phyloP scores from a whole-genome alignment of 2,113 vertebrate genomes.

The Myotis brandtii region DNA sequence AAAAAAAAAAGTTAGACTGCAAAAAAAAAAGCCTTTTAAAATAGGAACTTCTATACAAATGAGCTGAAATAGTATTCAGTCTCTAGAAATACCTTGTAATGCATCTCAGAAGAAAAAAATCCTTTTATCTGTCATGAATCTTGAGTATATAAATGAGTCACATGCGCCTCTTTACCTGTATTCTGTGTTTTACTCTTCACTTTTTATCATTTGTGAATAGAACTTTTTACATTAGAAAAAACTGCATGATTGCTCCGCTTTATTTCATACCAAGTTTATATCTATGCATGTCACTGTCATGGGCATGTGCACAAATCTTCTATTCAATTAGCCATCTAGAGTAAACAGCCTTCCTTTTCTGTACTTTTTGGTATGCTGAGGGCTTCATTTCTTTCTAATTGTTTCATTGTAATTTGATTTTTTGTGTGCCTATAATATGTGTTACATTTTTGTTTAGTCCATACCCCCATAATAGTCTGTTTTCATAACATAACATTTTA shows the following conservation, averaged over 20 bases:
- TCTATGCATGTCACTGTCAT: background rate
- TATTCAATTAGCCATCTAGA: constrained; percentile 53
- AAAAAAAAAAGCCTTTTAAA: background rate
- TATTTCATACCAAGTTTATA: constrained; percentile 19
- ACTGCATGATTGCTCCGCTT: background rate
- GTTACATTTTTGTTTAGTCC: background rate
- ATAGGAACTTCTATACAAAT: background rate
- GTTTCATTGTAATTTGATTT: background rate
- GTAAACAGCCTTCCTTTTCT: background rate
- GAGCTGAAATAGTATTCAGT: background rate
- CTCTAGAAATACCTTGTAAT: constrained; percentile 49
- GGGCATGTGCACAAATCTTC: constrained; percentile 14
- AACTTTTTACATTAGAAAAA: background rate
- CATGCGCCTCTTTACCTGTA: background rate
- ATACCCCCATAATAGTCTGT: background rate
- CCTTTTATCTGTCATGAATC: background rate
- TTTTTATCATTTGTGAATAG: background rate
- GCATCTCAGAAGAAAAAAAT: background rate
- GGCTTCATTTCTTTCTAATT: background rate
- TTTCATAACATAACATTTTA: background rate
- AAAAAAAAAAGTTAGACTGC: background rate
- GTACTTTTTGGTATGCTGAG: background rate
- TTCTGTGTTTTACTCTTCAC: background rate
- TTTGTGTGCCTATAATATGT: background rate
- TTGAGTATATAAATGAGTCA: background rate